Base-by-base conservation (phyloP, 2,888 invertebrate genomes). In the Calameuta filiformis region DNA sequence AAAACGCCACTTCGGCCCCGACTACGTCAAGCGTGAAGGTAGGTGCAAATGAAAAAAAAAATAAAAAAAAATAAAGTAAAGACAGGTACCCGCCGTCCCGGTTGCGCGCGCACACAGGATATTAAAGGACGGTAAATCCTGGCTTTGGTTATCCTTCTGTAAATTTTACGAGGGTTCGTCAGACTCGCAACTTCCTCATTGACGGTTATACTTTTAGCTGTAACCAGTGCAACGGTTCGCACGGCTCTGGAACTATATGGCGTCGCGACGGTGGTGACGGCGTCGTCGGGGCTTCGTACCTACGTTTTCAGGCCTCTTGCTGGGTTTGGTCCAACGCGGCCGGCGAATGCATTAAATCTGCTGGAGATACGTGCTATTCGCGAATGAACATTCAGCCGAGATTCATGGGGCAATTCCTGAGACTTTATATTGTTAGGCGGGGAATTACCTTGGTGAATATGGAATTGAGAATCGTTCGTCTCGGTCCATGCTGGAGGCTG, bases 361-460 rank as follows among this genome's bases (percentile, higher is more conserved):
- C 82, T 80, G 84, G 86, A 88, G 88, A 87, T 86, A 87, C 88
- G 86, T 84, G 84, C 82, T 83, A 83, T 85, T 69, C 82, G 83
- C 84, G 85, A 85, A 88, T 87, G 86, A 88, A 87, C 84, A 84
- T 82, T 85, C 77, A 76, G 76, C 75, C 79, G 73, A 79, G 88
- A 88, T 88, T 86, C 89, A 87, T 87, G 87, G 84, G 78, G 84
- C 85, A 85, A 87, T 88, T 88, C 87, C 83, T 83, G 81, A 81
- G 84, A 85, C 88, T 87, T 85, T 87, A 88, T 88, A 88, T 87
- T 85, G 86, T 85, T 86, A 84, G 84, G 69, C 74, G 79, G 79
- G 82, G 82, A 88, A 87, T 88, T 86, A 88, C 86, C 84, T 84
- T 78, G 79, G 76, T 83, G 87, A 87, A 87, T 84, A 85, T 79